Evolutionary conservation across 2,797 vertebrate genomes (phyloP).

Genomic region (Arnoldichthys spilopterus): DNA sequence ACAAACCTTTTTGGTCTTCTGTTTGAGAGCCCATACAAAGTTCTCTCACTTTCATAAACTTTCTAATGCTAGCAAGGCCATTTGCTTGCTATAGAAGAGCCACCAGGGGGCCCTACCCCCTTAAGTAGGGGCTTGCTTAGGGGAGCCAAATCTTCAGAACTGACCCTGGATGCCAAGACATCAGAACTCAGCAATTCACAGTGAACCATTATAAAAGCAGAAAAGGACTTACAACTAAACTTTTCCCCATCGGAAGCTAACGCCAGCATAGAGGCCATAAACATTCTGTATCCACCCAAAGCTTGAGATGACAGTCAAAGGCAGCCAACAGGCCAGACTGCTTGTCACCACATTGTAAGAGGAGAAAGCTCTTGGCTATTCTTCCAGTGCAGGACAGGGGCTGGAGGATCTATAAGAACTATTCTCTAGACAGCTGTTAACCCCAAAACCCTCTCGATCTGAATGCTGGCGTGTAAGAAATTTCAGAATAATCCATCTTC

Average conservation of each 20-base stretch:
- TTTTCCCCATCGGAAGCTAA: slow-evolving; percentile 9
- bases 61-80: not conserved
- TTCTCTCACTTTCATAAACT: not conserved
- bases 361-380: slow-evolving; percentile 43
- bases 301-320: slow-evolving; percentile 47
- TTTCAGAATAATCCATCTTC: slow-evolving; percentile 37
- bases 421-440: slow-evolving; percentile 46
- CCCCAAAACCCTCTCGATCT: slow-evolving; percentile 28
- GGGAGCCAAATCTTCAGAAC: not conserved
- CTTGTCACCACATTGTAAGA: slow-evolving; percentile 43
- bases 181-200: slow-evolving; percentile 8
- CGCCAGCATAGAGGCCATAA: slow-evolving; percentile 37
- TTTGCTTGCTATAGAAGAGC: not conserved
- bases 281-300: slow-evolving; percentile 33
- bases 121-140: not conserved
- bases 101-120: not conserved
- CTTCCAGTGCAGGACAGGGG: slow-evolving; percentile 4
- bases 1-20: not conserved
- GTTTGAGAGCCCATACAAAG: not conserved
- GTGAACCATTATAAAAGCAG: slow-evolving; percentile 17
- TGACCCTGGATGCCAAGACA: not conserved
- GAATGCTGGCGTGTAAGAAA: slow-evolving; percentile 38
- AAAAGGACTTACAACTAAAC: not conserved
- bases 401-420: slow-evolving; percentile 44
- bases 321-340: slow-evolving; percentile 35